These are phyloP conservation scores for Acanthacorydalis orientalis DNA, from an alignment of 2,888 invertebrate genomes.

Conservation along the genomic window DNA sequence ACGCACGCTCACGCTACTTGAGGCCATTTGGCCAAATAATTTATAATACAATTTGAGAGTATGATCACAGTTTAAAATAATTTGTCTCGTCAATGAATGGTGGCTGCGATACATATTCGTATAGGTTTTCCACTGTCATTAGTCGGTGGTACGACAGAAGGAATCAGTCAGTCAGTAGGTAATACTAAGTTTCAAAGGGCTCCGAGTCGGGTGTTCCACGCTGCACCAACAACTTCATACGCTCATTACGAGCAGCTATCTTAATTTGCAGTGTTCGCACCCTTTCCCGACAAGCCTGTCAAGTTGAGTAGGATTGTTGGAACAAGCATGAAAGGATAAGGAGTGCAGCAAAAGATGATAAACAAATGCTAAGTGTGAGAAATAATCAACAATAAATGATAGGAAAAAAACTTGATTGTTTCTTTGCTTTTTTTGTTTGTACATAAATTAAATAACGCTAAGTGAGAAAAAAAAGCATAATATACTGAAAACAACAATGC, in stretches of 20 bases:
- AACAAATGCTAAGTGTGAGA: slow-evolving; percentile 22
- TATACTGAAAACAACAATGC: slow-evolving; percentile 7
- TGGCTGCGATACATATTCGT: slow-evolving; percentile 6
- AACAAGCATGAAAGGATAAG: slow-evolving; percentile 9
- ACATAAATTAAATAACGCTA: background rate
- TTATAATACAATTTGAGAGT: background rate
- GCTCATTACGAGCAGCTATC: slow-evolving; percentile 74
- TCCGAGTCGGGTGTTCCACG: slow-evolving; percentile 73
- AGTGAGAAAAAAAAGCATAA: slow-evolving; percentile 3
- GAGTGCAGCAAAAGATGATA: slow-evolving; percentile 31
- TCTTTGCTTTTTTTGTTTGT: background rate
- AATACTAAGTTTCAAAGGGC: slow-evolving; percentile 46
- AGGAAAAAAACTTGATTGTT: slow-evolving; percentile 8
- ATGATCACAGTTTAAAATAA: background rate
- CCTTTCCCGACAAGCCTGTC: slow-evolving; percentile 67
- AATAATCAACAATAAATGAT: slow-evolving; percentile 15
- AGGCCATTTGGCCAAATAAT: background rate
- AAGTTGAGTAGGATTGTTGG: slow-evolving; percentile 12
- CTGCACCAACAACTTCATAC: slow-evolving; percentile 73
- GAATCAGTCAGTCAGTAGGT: background rate
- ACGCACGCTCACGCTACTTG: background rate
- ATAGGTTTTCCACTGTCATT: slow-evolving; percentile 5
- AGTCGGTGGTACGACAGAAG: background rate
- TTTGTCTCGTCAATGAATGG: slow-evolving; percentile 1
- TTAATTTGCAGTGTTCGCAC: slow-evolving; percentile 75